Evolutionary conservation across 2,797 vertebrate species (phyloP).

Genomic region (Urocyon cinereoargenteus): DNA sequence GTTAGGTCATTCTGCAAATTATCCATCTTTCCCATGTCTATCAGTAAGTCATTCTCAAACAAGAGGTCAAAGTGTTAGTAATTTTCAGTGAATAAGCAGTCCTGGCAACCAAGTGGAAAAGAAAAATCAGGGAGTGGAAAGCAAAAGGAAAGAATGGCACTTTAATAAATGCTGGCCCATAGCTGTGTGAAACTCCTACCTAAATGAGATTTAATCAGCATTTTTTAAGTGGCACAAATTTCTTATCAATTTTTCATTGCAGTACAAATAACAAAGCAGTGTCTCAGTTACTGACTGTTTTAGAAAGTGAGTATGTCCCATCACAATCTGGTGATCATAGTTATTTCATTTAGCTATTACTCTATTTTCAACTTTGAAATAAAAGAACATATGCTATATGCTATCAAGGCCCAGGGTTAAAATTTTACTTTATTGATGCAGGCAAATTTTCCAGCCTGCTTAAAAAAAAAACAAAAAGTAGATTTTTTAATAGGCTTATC

Average conservation of each 20-base stretch:
- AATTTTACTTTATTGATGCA: neutral
- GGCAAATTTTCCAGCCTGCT: neutral
- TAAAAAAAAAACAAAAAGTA: slow-evolving; percentile 39
- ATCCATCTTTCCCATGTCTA: slow-evolving; percentile 26
- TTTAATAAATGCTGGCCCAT: slow-evolving; percentile 59
- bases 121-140: neutral
- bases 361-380: slow-evolving; percentile 41
- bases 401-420: neutral
- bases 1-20: slow-evolving; percentile 61
- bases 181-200: neutral
- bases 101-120: slow-evolving; percentile 66
- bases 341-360: neutral
- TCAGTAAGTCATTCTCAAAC: slow-evolving; percentile 44
- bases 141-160: slow-evolving; percentile 26
- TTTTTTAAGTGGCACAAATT: slow-evolving; percentile 65
- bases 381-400: neutral
- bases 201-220: slow-evolving; percentile 51
- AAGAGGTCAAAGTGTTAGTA: slow-evolving; percentile 43
- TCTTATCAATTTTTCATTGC: slow-evolving; percentile 40
- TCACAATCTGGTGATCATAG: neutral
- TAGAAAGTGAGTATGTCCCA: slow-evolving; percentile 21
- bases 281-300: neutral
- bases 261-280: slow-evolving; percentile 22
- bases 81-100: slow-evolving; percentile 72
- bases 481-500: neutral